Percentiles rank a stretch among this genome's conserved stretches.
phyloP scores from a whole-genome alignment of 64 coral and sea anemone genomes.

The Porites australiensis region DNA sequence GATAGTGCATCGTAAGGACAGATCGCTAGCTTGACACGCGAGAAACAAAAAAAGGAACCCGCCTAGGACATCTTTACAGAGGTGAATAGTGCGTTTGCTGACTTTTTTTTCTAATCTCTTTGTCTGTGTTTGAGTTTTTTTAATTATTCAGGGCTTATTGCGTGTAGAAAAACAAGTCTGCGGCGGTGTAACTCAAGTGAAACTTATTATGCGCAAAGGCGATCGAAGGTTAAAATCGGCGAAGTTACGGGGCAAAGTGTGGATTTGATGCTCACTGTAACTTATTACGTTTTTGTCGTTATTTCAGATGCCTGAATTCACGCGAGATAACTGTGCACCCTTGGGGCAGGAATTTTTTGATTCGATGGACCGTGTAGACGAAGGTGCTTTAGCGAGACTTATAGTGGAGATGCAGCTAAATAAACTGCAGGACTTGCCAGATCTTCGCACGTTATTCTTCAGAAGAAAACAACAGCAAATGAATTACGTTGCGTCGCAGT shows the following conservation, averaged over 20 bases:
- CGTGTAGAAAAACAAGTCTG: not conserved
- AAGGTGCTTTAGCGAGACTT: constrained; percentile 54
- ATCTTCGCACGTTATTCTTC: constrained; percentile 61
- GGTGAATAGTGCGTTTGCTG: constrained; percentile 6
- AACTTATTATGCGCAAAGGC: too few relatives aligned
- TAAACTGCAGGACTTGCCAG: constrained; percentile 56
- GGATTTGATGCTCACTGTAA: too few relatives aligned
- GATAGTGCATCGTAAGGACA: not conserved
- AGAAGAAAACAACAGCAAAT: constrained; percentile 52
- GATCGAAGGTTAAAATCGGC: too few relatives aligned
- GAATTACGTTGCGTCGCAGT: constrained; percentile 43
- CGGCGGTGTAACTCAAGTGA: too few relatives aligned
- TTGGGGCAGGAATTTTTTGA: constrained; percentile 76
- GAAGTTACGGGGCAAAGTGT: too few relatives aligned
- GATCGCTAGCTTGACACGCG: not conserved
- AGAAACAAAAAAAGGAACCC: not conserved
- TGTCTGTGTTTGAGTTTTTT: not conserved
- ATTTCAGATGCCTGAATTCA: constrained; percentile 74
- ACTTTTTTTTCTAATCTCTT: not conserved
- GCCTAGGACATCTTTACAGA: not conserved
- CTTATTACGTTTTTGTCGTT: not conserved
- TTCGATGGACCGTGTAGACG: constrained; percentile 66
- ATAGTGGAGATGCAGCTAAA: constrained; percentile 72
- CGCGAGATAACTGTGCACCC: constrained; percentile 38
- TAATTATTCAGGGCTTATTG: not conserved